Evolutionary conservation across 1,140 invertebrate species (phyloP).

Genomic region (Leucophenga varia): DNA sequence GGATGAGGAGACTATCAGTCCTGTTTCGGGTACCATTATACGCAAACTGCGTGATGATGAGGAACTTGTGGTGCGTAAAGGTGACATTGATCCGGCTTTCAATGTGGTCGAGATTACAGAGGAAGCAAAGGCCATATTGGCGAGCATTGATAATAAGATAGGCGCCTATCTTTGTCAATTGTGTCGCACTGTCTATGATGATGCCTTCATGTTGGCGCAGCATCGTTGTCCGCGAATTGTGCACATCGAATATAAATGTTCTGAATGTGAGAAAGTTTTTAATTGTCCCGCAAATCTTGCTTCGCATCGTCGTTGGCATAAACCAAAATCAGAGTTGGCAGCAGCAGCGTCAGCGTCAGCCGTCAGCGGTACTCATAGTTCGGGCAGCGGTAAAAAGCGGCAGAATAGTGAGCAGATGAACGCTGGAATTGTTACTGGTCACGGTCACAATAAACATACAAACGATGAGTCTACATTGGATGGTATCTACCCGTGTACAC

Average conservation of each 20-base stretch:
- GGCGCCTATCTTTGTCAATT: conserved; percentile 95
- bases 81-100: conserved; percentile 95
- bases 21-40: conserved; percentile 96
- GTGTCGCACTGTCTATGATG: conserved; percentile 88
- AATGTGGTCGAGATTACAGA: conserved; percentile 96
- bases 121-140: conserved; percentile 89
- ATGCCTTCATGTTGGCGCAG: conserved; percentile 94
- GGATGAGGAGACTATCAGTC: conserved; percentile 96
- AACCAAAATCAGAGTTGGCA: conserved; percentile 63
- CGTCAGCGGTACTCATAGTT: conserved; percentile 9
- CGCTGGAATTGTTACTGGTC: too few relatives aligned
- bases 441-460: conserved; percentile 37
- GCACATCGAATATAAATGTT: conserved; percentile 97
- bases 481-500: conserved; percentile 68
- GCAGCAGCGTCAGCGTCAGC: conserved; percentile 5
- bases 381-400: conserved; percentile 22
- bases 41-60: conserved; percentile 76
- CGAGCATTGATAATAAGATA: conserved; percentile 95
- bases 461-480: conserved; percentile 40
- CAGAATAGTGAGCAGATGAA: too few relatives aligned
- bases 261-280: conserved; percentile 98
- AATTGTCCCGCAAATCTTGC: conserved; percentile 98
- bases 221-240: conserved; percentile 96
- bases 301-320: conserved; percentile 96
- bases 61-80: conserved; percentile 76